Conservation (phyloP, 1,140 invertebrate species). For the Leptopilina boulardi region DNA sequence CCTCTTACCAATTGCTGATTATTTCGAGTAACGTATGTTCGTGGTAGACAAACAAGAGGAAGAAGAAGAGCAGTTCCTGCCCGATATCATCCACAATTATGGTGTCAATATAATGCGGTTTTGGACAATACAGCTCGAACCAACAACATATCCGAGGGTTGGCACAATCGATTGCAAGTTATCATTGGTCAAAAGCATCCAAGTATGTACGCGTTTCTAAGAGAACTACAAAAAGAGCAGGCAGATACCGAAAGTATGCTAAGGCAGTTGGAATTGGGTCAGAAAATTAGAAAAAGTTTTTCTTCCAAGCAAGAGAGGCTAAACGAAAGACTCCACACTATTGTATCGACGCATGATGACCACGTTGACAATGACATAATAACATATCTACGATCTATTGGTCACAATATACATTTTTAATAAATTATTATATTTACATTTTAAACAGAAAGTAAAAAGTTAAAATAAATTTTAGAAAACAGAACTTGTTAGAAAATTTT, state of each 20-base stretch:
- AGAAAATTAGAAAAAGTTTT: neutral
- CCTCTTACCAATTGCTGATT: constrained; percentile 11
- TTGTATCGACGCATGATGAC: neutral
- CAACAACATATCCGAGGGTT: constrained; percentile 6
- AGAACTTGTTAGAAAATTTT: too few species aligned
- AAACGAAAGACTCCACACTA: neutral
- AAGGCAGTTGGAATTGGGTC: neutral
- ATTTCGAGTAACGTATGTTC: constrained; percentile 41
- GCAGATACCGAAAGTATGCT: neutral
- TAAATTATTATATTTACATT: too few species aligned
- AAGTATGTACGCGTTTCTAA: constrained; percentile 16
- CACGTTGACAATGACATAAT: neutral
- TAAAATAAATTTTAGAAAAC: too few species aligned
- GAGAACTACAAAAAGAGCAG: neutral
- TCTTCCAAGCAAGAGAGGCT: neutral
- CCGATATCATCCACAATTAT: constrained; percentile 34
- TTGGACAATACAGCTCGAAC: neutral
- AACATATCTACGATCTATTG: neutral
- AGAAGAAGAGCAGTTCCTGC: constrained; percentile 34
- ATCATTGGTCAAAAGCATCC: too few species aligned
- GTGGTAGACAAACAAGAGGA: constrained; percentile 38
- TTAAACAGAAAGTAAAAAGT: too few species aligned
- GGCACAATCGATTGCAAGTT: too few species aligned
- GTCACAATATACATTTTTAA: too few species aligned
- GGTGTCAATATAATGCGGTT: constrained; percentile 27